Evolutionary conservation across 2,113 vertebrate genomes (phyloP).

Genomic region (Sitta europaea): DNA sequence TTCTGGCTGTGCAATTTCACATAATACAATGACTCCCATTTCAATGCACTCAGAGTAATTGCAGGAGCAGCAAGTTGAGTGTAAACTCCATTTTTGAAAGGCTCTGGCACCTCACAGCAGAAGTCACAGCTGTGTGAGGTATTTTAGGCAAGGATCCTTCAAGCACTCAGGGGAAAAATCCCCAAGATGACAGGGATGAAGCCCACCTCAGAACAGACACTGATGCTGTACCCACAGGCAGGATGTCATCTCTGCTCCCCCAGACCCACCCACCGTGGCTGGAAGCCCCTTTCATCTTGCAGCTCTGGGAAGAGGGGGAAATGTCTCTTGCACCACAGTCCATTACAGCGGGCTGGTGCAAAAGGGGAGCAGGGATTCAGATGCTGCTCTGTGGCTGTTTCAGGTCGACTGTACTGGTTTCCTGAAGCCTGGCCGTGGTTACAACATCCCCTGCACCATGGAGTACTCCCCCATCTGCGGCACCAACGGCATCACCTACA

Average conservation of each 20-base stretch:
- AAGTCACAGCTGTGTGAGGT: background rate
- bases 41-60: background rate
- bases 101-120: background rate
- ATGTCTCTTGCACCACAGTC: background rate
- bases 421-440: background rate
- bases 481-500: conserved; percentile 63
- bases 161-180: background rate
- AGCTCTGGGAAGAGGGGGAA: background rate
- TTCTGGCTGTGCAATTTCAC: background rate
- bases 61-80: background rate
- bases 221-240: background rate
- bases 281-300: background rate
- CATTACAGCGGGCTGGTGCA: background rate
- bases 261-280: background rate
- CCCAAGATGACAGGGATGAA: background rate
- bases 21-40: background rate
- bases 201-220: background rate
- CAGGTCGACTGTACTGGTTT: background rate
- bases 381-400: background rate
- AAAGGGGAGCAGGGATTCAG: background rate
- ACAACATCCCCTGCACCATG: accelerated
- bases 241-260: background rate
- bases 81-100: background rate
- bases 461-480: conserved; percentile 47
- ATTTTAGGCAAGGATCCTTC: background rate